Percentiles rank a stretch among this genome's conserved stretches.
phyloP scores from a whole-genome alignment of 1,140 invertebrate genomes.

The Hylyphantes graminicola region DNA sequence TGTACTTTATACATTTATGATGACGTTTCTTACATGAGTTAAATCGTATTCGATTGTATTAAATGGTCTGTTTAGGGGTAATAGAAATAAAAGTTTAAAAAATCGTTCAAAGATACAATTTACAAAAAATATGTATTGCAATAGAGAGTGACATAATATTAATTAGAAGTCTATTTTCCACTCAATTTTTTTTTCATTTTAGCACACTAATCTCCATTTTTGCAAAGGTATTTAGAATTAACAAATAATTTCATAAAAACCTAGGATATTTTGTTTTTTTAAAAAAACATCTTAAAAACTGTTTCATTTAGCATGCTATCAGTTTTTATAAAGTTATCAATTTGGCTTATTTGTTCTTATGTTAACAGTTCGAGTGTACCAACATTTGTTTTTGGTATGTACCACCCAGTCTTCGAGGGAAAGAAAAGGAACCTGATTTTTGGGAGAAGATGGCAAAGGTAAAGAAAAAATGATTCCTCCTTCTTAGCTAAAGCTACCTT shows the following conservation, averaged over 20 bases:
- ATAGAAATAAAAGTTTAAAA: too few relatives aligned
- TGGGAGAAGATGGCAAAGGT: conserved; percentile 79
- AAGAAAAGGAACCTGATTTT: conserved; percentile 79
- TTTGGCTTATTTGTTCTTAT: background rate
- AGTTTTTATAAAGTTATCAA: background rate
- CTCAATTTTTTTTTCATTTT: too few relatives aligned
- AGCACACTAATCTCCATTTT: background rate
- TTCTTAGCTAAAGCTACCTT: background rate
- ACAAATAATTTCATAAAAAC: background rate
- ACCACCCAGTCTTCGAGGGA: conserved; percentile 85
- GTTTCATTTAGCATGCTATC: too few relatives aligned
- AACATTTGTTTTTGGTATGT: conserved; percentile 99
- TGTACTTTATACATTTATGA: background rate
- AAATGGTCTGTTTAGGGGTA: too few relatives aligned
- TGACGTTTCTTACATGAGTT: background rate
- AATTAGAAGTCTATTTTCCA: too few relatives aligned
- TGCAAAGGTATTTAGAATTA: background rate
- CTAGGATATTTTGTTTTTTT: background rate
- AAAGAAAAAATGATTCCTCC: conserved; percentile 42
- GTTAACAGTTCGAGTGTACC: conserved; percentile 83
- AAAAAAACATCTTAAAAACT: background rate
- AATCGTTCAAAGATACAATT: too few relatives aligned
- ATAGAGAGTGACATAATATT: too few relatives aligned
- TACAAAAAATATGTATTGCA: too few relatives aligned
- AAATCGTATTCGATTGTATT: too few relatives aligned